These are phyloP conservation scores for Labeo calbasu DNA, from an alignment of 2,797 vertebrate species.

Conservation along the genomic window DNA sequence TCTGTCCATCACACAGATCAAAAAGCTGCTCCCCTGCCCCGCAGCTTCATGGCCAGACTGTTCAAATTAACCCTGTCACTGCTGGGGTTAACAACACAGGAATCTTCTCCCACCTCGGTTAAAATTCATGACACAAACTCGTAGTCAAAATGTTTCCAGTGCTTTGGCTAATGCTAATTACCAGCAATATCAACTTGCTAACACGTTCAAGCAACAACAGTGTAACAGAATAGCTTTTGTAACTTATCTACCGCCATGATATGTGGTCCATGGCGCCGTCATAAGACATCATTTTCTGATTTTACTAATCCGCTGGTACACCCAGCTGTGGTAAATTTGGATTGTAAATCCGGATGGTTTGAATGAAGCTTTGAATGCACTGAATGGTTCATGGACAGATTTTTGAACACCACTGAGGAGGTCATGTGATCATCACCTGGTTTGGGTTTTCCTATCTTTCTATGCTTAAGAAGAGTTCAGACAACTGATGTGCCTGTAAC, in stretches of 20 bases:
- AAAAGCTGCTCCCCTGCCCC: conserved; percentile 56
- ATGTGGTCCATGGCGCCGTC: not conserved
- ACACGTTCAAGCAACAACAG: not conserved
- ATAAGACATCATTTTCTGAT: conserved; percentile 10
- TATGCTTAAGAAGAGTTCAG: not conserved
- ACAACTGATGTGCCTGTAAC: not conserved
- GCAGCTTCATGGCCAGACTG: conserved; percentile 46
- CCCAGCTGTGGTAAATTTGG: conserved; percentile 35
- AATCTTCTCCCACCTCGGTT: conserved; percentile 29
- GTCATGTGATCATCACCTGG: conserved; percentile 27
- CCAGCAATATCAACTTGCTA: not conserved
- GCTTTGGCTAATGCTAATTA: conserved; percentile 22
- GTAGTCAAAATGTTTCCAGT: not conserved
- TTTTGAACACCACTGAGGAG: not conserved
- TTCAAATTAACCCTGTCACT: conserved; percentile 56
- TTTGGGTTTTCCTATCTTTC: not conserved
- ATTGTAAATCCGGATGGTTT: conserved; percentile 37
- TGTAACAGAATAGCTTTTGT: conserved; percentile 11
- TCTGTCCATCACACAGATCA: conserved; percentile 65
- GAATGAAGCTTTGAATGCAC: conserved; percentile 26
- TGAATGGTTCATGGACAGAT: conserved; percentile 7
- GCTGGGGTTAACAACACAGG: conserved; percentile 45
- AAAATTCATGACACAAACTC: conserved; percentile 24
- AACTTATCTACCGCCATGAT: not conserved
- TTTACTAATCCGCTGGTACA: conserved; percentile 18